phyloP scores from a whole-genome alignment of 1,140 invertebrate genomes.

The Eciton burchellii region DNA sequence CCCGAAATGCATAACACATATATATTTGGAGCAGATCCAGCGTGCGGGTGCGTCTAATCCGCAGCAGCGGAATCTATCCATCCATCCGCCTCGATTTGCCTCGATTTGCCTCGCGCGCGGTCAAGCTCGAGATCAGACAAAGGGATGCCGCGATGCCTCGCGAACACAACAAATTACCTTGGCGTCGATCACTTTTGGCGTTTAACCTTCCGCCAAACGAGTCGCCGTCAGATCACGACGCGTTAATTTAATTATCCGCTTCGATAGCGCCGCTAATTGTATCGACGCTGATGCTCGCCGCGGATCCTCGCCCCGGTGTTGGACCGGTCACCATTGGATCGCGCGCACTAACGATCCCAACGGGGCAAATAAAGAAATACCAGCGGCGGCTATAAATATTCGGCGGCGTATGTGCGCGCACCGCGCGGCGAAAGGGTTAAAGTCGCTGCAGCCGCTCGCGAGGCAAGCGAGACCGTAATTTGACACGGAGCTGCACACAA shows the following conservation, averaged over 20 bases:
- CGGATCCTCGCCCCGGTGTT: neutral
- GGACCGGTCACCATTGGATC: neutral
- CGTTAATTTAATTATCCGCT: constrained; percentile 44
- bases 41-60: constrained; percentile 6
- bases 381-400: constrained; percentile 54
- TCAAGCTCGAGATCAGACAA: neutral
- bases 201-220: neutral
- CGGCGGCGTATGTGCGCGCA: neutral
- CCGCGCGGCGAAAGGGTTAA: constrained; percentile 39
- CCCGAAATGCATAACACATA: constrained; percentile 34
- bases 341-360: constrained; percentile 25
- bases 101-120: neutral
- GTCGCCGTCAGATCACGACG: neutral
- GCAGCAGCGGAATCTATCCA: neutral
- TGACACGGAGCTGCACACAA: constrained; percentile 44
- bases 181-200: constrained; percentile 27
- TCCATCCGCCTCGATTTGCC: neutral
- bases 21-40: constrained; percentile 30
- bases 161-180: constrained; percentile 37
- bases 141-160: neutral
- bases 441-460: constrained; percentile 25
- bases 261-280: constrained; percentile 44
- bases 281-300: constrained; percentile 22
- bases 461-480: constrained; percentile 69
- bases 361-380: constrained; percentile 46